Evolutionary conservation across 2,113 vertebrate genomes (phyloP).

Genomic region (Lagopus muta): DNA sequence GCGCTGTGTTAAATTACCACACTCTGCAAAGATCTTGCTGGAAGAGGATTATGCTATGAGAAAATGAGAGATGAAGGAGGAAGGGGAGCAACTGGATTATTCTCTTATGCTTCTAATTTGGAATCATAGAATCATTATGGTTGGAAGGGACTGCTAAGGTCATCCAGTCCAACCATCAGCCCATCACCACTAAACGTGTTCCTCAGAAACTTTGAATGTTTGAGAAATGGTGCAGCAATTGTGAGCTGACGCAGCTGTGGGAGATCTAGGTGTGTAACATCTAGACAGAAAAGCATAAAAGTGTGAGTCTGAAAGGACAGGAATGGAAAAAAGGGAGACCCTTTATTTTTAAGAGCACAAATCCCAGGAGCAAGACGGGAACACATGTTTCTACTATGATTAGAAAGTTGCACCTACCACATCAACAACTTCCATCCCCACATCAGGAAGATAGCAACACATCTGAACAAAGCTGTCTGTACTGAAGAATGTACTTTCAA

Average conservation of each 20-base stretch:
- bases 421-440: neutral
- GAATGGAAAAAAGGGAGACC: neutral
- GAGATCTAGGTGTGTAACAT: neutral
- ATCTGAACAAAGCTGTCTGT: neutral
- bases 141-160: no score
- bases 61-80: neutral
- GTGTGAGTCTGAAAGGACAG: neutral
- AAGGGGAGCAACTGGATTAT: neutral
- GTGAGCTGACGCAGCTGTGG: neutral
- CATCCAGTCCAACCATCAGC: no score
- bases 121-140: no score
- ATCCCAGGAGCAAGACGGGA: neutral
- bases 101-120: neutral
- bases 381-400: neutral
- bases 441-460: neutral
- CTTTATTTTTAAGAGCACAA: neutral
- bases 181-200: no score
- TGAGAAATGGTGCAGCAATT: neutral
- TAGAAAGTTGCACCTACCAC: neutral
- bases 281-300: fast-evolving
- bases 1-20: neutral
- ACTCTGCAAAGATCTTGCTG: neutral
- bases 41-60: neutral
- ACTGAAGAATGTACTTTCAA: neutral
- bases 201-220: neutral